Conservation (phyloP, 1,140 invertebrate genomes). For the Aphaenogaster rudis region DNA sequence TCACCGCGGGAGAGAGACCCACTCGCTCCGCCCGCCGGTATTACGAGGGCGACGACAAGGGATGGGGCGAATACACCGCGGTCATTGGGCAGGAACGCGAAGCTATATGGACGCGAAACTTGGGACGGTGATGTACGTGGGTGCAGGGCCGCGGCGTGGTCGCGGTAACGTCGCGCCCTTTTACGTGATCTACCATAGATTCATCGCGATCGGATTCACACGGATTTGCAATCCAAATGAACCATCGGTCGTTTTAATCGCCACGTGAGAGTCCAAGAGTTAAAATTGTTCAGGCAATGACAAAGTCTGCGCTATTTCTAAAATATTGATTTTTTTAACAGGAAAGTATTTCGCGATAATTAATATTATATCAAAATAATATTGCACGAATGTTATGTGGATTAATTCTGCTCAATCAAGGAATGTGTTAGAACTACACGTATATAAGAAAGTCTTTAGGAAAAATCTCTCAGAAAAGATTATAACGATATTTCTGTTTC, state of each 20-base stretch:
- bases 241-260: background rate
- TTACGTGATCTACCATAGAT: slow-evolving; percentile 1
- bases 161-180: slow-evolving; percentile 33
- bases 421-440: background rate
- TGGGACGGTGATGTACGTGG: slow-evolving; percentile 60
- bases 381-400: background rate
- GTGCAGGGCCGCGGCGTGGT: slow-evolving; percentile 1
- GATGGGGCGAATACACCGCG: slow-evolving; percentile 60
- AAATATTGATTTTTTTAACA: background rate
- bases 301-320: background rate
- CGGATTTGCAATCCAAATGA: background rate
- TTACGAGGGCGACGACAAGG: slow-evolving; percentile 46
- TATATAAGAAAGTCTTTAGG: background rate
- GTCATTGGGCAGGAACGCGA: slow-evolving; percentile 66
- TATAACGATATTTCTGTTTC: background rate
- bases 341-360: background rate
- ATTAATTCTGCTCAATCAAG: background rate
- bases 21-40: slow-evolving; percentile 75
- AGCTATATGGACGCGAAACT: slow-evolving; percentile 58
- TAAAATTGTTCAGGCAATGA: background rate
- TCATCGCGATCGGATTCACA: background rate
- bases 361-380: background rate
- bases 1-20: slow-evolving; percentile 64
- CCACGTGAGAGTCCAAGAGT: background rate
- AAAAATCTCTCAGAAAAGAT: background rate